Conservation (phyloP, 2,797 vertebrate genomes). For the Mus caroli region DNA sequence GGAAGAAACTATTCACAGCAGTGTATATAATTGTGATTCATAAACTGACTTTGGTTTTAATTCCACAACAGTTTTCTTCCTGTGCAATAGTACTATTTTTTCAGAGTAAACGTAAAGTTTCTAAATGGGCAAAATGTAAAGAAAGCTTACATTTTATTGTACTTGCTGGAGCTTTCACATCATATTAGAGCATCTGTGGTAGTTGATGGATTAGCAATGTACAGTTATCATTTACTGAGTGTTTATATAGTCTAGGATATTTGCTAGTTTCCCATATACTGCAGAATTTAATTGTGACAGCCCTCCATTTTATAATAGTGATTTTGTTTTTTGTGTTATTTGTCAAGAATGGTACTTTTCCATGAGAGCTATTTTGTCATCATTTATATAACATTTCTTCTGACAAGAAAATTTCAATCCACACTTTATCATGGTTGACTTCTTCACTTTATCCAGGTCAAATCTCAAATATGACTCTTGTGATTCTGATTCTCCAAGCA, state of each 20-base stretch:
- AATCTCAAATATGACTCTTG: not conserved
- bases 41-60: conserved; percentile 10
- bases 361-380: not conserved
- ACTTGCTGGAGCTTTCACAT: not conserved
- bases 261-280: conserved; percentile 28
- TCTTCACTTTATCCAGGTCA: not conserved
- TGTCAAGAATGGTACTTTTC: not conserved
- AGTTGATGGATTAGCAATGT: conserved; percentile 50
- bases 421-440: not conserved
- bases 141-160: not conserved
- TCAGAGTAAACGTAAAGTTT: not conserved
- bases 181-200: conserved; percentile 9
- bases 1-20: not conserved
- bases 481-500: not conserved
- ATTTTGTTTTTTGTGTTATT: conserved; percentile 7
- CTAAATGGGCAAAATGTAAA: not conserved
- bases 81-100: not conserved
- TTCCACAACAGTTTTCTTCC: not conserved
- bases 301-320: not conserved
- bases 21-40: not conserved
- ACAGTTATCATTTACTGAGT: conserved; percentile 12
- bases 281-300: conserved; percentile 49
- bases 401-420: not conserved
- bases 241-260: conserved; percentile 8
- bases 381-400: not conserved